Evolutionary conservation across 2,113 vertebrate species (phyloP).

Genomic region (Phalacrocorax aristotelis): DNA sequence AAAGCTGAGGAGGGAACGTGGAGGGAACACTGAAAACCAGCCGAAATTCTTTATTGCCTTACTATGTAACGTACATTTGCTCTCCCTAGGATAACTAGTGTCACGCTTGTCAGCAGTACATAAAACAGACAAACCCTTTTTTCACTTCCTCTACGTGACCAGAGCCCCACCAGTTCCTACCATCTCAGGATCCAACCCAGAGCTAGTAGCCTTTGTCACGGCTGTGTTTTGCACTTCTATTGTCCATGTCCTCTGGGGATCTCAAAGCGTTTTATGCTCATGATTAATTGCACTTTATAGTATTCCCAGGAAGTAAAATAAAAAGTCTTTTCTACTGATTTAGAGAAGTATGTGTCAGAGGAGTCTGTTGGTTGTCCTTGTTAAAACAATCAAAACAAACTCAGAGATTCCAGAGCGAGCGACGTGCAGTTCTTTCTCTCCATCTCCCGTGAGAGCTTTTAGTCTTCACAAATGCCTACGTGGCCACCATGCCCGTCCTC

Average conservation of each 20-base stretch:
- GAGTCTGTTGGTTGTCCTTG: neutral
- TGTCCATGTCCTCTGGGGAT: neutral
- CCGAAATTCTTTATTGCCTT: neutral
- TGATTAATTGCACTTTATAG: neutral
- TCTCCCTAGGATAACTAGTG: neutral
- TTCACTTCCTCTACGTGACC: neutral
- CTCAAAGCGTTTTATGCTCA: neutral
- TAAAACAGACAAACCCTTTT: neutral
- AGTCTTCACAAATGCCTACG: neutral
- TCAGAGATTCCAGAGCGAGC: rapidly evolving
- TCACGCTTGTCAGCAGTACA: slow-evolving; percentile 10
- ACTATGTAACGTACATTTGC: neutral
- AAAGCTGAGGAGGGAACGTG: neutral
- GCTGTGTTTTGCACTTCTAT: neutral
- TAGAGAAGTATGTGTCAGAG: neutral
- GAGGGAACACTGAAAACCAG: neutral
- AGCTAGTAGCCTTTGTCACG: neutral
- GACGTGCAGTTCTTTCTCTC: neutral
- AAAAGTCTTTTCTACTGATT: neutral
- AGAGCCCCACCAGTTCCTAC: neutral
- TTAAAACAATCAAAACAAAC: neutral
- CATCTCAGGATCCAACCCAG: neutral
- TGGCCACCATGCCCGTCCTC: neutral
- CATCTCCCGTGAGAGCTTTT: neutral
- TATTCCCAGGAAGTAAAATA: neutral